Conservation (phyloP, 1,140 invertebrate species). For the Trichoplusia ni region DNA sequence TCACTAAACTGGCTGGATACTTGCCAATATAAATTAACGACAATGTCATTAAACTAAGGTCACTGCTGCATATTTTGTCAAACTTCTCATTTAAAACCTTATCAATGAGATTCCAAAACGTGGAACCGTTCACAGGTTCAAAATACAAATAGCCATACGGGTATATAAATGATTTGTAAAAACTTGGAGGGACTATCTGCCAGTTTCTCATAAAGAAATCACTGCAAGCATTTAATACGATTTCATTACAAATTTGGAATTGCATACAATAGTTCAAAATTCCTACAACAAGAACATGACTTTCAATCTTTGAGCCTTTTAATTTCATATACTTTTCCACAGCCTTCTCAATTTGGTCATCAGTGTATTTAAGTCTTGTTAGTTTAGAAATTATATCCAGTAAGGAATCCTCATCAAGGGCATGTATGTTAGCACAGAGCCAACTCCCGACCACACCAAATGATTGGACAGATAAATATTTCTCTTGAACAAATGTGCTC, state of each 20-base stretch:
- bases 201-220: conserved; percentile 83
- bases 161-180: conserved; percentile 83
- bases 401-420: conserved; percentile 83
- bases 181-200: conserved; percentile 77
- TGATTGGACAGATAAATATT: conserved; percentile 76
- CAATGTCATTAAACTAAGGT: conserved; percentile 84
- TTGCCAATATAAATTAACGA: conserved; percentile 85
- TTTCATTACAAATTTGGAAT: conserved; percentile 82
- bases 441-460: conserved; percentile 81
- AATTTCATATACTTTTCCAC: conserved; percentile 84
- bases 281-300: conserved; percentile 82
- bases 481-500: conserved; percentile 66
- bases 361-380: conserved; percentile 79
- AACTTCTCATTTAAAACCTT: conserved; percentile 83
- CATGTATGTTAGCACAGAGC: conserved; percentile 84
- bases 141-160: conserved; percentile 85
- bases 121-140: conserved; percentile 75
- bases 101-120: conserved; percentile 85
- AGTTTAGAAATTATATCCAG: conserved; percentile 83
- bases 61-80: conserved; percentile 82
- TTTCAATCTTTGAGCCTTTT: conserved; percentile 78
- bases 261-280: conserved; percentile 85
- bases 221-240: conserved; percentile 83
- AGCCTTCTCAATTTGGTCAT: conserved; percentile 82
- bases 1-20: conserved; percentile 85